Base-by-base conservation (phyloP, 2,888 invertebrate species). In the Balanococcus diminutus region DNA sequence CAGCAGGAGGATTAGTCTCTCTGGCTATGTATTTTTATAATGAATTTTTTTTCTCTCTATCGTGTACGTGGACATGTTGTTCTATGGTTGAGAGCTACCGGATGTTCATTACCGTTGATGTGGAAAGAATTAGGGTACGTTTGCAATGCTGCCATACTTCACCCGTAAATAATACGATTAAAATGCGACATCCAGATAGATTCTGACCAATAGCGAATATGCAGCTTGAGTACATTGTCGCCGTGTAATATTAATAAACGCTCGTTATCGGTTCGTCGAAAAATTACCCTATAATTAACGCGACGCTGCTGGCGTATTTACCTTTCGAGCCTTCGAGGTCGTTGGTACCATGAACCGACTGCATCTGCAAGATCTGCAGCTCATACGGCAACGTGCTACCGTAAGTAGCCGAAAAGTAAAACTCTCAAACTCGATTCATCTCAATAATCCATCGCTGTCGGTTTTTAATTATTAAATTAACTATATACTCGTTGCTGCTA, bases 71-170 rank as follows among this genome's bases (percentile, higher is more conserved):
- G 31, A 32, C 32, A 75, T 32, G 42, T 36, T 39, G 84, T 84
- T 67, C 61, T 67, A 67, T 67, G 61, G 75, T 36, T 84, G 84
- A 84, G 28, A 84, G 84, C 84, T 75, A 75, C 84, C 72, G 84
- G 84, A 84, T 84, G 84, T 84, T 84, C 84, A 42, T 72, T 75
- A 84, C 72, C 84, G 72, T 84, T 75, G 84, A 84, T 84, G 84
- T 84, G 84, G 84, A 84, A 84, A 84, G 72, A 84, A 84, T 84
- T 84, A 84, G 84, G 84, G 84, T 75, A 84, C 84, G 46, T 75
- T 75, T 19, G 72, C 61, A 61, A 84, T 61, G 39, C 39, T 56
- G 67, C 84, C 83, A 46, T 83, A 83, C 75, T 75, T 84, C 84
- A 28, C 42, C 75, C 75, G 75, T 75, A 75, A 75, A 75, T 75